A percentile compares a stretch with the other conserved stretches of the same genome.
phyloP scores from a whole-genome alignment of 64 coral and sea anemone genomes.

The Exaiptasia diaphana region DNA sequence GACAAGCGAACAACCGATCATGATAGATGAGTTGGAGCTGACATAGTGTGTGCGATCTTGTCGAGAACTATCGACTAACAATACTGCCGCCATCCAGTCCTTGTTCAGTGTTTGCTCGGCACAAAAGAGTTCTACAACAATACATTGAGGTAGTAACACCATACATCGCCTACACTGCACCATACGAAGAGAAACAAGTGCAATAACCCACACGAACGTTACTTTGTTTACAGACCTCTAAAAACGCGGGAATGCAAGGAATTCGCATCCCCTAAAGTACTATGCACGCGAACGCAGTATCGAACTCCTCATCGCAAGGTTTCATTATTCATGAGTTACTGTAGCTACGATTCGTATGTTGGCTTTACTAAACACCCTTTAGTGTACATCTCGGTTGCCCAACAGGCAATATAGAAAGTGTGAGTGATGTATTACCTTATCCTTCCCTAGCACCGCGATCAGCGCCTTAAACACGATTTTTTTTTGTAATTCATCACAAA shows the following conservation, averaged over 20 bases:
- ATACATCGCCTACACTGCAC: not conserved
- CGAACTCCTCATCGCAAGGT: not conserved
- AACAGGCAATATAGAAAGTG: no score
- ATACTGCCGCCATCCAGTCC: not conserved
- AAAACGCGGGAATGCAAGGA: slow-evolving; percentile 18
- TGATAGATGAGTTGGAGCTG: no score
- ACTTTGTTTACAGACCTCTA: not conserved
- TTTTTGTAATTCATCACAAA: no score
- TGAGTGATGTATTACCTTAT: no score
- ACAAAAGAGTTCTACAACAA: not conserved
- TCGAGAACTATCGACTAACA: not conserved
- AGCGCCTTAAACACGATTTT: no score
- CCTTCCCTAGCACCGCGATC: no score
- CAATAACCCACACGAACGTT: not conserved
- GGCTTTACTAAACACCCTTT: no score
- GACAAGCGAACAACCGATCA: no score
- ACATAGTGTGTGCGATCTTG: no score
- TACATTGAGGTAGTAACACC: not conserved
- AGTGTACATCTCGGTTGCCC: no score
- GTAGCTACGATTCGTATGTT: no score
- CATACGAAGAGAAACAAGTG: not conserved
- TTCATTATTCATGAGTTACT: slow-evolving; percentile 21
- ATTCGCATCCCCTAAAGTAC: not conserved
- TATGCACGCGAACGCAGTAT: slow-evolving; percentile 5
- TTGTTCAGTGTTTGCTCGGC: not conserved